These are phyloP conservation scores for Ploceus nigricollis DNA, from an alignment of 2,113 vertebrate genomes.

Conservation along the genomic window DNA sequence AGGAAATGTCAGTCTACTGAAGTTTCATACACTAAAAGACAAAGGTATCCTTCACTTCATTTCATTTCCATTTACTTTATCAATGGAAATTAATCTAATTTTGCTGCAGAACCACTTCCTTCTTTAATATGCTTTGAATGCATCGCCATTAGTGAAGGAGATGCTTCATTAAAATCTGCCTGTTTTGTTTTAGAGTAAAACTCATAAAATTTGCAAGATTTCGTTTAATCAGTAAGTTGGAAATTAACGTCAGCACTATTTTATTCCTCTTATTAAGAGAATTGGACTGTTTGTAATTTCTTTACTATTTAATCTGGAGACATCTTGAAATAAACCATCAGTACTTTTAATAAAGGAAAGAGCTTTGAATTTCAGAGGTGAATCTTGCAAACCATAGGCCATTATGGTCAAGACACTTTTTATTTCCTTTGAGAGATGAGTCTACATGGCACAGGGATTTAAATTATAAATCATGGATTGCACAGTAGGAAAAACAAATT, in stretches of 20 bases:
- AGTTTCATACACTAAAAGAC: neutral
- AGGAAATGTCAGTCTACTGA: neutral
- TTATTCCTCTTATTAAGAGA: constrained; percentile 1
- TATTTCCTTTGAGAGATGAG: neutral
- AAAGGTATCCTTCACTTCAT: neutral
- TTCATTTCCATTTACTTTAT: neutral
- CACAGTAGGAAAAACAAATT: neutral
- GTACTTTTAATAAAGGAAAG: neutral
- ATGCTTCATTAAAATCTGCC: constrained; percentile 9
- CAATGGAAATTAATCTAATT: constrained; percentile 2
- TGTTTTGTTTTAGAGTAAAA: constrained; percentile 17
- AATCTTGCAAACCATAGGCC: neutral
- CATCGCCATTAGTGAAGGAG: neutral
- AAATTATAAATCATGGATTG: neutral
- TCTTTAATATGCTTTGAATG: constrained; percentile 15
- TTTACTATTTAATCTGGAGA: neutral
- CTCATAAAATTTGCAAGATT: neutral
- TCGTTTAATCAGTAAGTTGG: neutral
- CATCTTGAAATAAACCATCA: neutral
- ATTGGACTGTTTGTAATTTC: constrained; percentile 5
- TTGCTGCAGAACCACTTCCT: neutral
- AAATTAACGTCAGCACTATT: neutral
- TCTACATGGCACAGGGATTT: neutral
- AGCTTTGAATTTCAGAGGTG: neutral
- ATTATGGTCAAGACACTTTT: neutral